Evolutionary conservation across 2,888 invertebrate species (phyloP).

Genomic region (Pollenia griseotomentosa): DNA sequence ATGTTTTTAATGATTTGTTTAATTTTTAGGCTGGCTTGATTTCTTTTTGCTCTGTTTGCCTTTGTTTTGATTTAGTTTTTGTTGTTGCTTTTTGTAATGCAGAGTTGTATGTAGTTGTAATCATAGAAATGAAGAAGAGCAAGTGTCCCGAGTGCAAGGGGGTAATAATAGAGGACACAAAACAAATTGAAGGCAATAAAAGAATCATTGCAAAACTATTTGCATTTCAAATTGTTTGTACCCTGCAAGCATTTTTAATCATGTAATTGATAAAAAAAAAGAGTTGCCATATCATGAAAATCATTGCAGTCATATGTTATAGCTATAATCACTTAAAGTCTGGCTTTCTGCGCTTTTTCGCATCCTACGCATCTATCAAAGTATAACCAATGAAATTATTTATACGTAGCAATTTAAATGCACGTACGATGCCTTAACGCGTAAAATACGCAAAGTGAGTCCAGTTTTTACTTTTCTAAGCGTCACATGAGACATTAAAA

Average conservation of each 20-base stretch:
- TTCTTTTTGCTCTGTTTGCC: slow-evolving; percentile 24
- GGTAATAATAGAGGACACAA: slow-evolving; percentile 31
- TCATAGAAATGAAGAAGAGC: slow-evolving; percentile 2
- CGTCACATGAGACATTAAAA: too few relatives aligned
- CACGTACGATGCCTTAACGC: too few relatives aligned
- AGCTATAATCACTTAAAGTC: too few relatives aligned
- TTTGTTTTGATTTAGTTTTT: slow-evolving; percentile 42
- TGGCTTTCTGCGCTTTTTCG: too few relatives aligned
- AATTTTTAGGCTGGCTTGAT: slow-evolving; percentile 63
- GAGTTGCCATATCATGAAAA: too few relatives aligned
- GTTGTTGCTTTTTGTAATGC: slow-evolving; percentile 8
- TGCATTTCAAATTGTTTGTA: slow-evolving; percentile 55
- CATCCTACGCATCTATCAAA: too few relatives aligned
- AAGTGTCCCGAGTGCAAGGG: not conserved
- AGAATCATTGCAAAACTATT: slow-evolving; percentile 58
- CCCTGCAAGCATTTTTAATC: not conserved
- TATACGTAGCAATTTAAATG: too few relatives aligned
- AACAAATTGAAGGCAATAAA: slow-evolving; percentile 53
- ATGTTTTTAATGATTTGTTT: slow-evolving; percentile 72
- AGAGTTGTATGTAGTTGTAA: slow-evolving; percentile 28
- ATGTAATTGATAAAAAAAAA: too few relatives aligned
- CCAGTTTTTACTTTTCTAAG: too few relatives aligned
- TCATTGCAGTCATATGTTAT: too few relatives aligned
- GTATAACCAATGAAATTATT: too few relatives aligned
- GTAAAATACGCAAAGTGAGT: too few relatives aligned